Percentiles rank a stretch among this genome's conserved stretches.
Conservation (phyloP, 2,888 invertebrate genomes). For the Flabesymbios commensalis region DNA sequence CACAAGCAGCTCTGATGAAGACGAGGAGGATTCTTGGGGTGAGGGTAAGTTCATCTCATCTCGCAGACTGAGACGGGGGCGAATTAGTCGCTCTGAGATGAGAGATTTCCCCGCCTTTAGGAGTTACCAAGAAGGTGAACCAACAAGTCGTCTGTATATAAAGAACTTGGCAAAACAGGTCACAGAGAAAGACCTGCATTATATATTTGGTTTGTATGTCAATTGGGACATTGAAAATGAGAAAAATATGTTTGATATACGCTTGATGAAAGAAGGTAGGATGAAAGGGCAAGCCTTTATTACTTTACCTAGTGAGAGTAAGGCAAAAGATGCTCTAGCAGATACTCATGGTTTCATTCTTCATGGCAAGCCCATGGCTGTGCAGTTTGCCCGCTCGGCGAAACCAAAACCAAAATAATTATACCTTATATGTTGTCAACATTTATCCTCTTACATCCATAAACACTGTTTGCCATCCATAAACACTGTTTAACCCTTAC, state of each 20-base stretch:
- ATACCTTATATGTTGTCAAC: too few species aligned
- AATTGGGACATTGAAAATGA: slow-evolving; percentile 62
- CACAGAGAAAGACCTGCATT: slow-evolving; percentile 70
- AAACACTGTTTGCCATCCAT: too few species aligned
- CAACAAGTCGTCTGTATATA: slow-evolving; percentile 84
- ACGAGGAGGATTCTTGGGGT: slow-evolving; percentile 42
- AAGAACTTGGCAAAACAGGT: slow-evolving; percentile 87
- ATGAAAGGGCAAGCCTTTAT: slow-evolving; percentile 97
- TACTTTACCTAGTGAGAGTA: slow-evolving; percentile 73
- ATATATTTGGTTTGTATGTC: slow-evolving; percentile 75
- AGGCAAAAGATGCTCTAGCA: slow-evolving; percentile 75
- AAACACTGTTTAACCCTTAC: too few species aligned
- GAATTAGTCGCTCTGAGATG: slow-evolving; percentile 70
- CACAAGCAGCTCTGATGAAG: slow-evolving; percentile 24
- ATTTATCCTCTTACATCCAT: too few species aligned
- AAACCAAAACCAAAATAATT: too few species aligned
- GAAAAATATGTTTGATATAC: slow-evolving; percentile 68
- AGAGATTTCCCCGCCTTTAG: slow-evolving; percentile 75
- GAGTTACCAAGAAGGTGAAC: slow-evolving; percentile 81
- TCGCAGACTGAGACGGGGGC: slow-evolving; percentile 72
- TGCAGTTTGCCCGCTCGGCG: slow-evolving; percentile 75
- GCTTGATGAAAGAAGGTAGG: slow-evolving; percentile 89
- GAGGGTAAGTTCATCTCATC: slow-evolving; percentile 66
- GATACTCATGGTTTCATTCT: slow-evolving; percentile 87
- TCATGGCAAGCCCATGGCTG: slow-evolving; percentile 87